Base-by-base conservation (phyloP, 2,888 invertebrate genomes). In the Ferdinandea cuprea region DNA sequence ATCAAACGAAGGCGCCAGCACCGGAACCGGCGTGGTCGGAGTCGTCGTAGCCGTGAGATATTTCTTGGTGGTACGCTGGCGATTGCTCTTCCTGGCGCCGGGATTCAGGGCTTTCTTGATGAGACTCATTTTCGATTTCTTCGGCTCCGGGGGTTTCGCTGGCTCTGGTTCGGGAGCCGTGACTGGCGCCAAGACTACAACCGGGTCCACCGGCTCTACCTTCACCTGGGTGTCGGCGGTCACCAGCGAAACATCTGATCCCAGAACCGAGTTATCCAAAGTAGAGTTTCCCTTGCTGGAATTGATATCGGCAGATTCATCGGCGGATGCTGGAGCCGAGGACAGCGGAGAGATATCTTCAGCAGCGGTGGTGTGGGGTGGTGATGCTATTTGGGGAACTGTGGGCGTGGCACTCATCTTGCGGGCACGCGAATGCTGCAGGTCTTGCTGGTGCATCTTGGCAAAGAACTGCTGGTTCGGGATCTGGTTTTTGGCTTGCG, bases 381-480 rank as follows among this genome's bases (percentile, higher is more conserved):
- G 86, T 0, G 79, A 81, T 0, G 77, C 52, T 3, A 58, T 54
- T 21, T 35, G 59, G 0, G 83, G 25, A 25, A 25, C 72, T 17
- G 63, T 58, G 35, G 81, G 71, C 1, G 72, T 85, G 5, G 61
- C 79, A 28, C 78, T 86, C 61, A 54, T 21, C 48, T 87, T 87
- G 0, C 89, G 87, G 0, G 89, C 85, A 30, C 89, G 88, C 3
- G 89, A 87, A 21, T 88, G 88, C 56, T 89, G 88, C 0, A 91
- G 32, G 35, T 91, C 91, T 76, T 91, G 89, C 87, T 92, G 88
- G 85, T 91, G 88, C 86, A 91, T 79, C 89, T 92, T 88, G 86
- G 92, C 89, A 88, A 89, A 88, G 88, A 91, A 88, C 86, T 91
- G 88, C 78, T 90, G 89, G 86, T 91, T 91, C 21, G 91, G 89